Conservation (phyloP, 2,888 invertebrate genomes). For the Cephus nigrinus region DNA sequence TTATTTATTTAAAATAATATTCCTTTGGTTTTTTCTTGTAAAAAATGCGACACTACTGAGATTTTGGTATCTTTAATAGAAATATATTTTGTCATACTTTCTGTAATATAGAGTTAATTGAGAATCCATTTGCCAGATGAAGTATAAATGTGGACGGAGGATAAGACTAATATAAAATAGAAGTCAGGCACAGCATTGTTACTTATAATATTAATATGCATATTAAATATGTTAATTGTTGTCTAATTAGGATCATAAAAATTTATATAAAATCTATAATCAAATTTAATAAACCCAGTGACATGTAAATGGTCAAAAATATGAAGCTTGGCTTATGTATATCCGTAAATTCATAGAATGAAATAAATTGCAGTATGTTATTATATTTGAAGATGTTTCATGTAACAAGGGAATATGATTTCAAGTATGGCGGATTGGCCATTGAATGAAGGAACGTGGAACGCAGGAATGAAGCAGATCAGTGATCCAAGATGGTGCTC, state of each 20-base stretch:
- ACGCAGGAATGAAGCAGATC: constrained; percentile 10
- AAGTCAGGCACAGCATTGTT: neutral
- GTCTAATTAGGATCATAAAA: neutral
- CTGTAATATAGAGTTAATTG: neutral
- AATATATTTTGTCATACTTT: neutral
- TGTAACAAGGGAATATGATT: neutral
- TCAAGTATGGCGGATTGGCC: neutral
- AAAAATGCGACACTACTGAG: neutral
- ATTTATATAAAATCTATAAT: neutral
- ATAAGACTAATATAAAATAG: neutral
- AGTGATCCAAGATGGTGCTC: constrained; percentile 84
- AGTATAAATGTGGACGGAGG: neutral
- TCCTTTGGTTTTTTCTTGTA: neutral
- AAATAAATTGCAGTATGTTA: neutral
- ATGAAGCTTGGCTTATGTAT: neutral
- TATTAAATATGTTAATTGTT: too few species aligned
- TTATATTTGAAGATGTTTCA: neutral
- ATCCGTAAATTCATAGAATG: neutral
- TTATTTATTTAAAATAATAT: neutral
- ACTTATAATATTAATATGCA: neutral
- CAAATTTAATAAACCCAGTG: neutral
- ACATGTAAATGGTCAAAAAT: neutral
- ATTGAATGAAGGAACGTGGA: constrained; percentile 10
- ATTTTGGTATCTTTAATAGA: neutral
- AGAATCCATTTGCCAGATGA: neutral